Conservation (phyloP, 2,888 invertebrate genomes). For the Ophioninae sp. region DNA sequence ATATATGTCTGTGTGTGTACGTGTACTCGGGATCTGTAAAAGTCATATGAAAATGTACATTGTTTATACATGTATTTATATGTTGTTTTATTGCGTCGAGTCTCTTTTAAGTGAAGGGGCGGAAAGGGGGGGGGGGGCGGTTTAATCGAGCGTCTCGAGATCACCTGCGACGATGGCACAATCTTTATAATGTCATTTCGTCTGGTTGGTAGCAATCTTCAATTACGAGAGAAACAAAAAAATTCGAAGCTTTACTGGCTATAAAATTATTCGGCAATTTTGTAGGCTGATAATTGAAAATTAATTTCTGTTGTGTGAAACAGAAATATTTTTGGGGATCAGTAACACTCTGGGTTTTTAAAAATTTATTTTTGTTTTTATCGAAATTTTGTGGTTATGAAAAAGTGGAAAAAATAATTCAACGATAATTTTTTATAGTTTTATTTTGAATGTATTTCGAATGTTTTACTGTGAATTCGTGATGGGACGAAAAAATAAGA, state of each 20-base stretch:
- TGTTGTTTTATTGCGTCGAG: slow-evolving; percentile 16
- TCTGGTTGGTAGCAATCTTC: background rate
- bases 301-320: too few relatives aligned
- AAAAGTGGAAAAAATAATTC: too few relatives aligned
- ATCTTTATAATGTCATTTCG: slow-evolving; percentile 2
- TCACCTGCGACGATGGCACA: slow-evolving; percentile 14
- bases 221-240: background rate
- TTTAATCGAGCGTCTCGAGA: slow-evolving; percentile 48
- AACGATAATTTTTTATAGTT: too few relatives aligned
- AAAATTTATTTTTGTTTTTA: too few relatives aligned
- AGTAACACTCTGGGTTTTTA: too few relatives aligned
- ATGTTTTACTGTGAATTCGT: too few relatives aligned
- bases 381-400: too few relatives aligned
- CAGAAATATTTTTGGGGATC: too few relatives aligned
- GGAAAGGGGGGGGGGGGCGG: slow-evolving; percentile 7
- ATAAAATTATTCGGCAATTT: too few relatives aligned
- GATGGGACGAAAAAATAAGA: too few relatives aligned
- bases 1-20: background rate
- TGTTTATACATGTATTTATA: slow-evolving; percentile 10
- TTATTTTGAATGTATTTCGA: too few relatives aligned
- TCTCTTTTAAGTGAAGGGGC: slow-evolving; percentile 13
- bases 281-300: background rate
- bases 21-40: background rate
- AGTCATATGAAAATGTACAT: slow-evolving; percentile 18
- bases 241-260: background rate